Conservation (phyloP, 2,888 invertebrate genomes). For the Lypha dubia region DNA sequence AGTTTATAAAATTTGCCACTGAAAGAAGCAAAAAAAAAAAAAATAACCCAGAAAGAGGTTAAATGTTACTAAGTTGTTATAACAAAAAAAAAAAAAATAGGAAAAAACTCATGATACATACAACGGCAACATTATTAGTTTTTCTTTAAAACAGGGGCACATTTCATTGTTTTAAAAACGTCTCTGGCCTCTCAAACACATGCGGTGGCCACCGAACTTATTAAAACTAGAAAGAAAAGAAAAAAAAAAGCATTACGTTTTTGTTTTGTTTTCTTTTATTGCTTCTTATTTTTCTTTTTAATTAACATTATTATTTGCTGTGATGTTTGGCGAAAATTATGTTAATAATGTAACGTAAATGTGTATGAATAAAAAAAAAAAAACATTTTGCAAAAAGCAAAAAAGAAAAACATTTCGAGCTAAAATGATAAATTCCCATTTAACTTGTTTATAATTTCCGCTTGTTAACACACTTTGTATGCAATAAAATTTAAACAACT, state of each 20-base stretch:
- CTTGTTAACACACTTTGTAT: slow-evolving; percentile 69
- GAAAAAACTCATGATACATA: too few species aligned
- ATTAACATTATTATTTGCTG: slow-evolving; percentile 23
- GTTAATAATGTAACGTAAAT: slow-evolving; percentile 62
- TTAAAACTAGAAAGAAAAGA: too few species aligned
- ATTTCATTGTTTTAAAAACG: slow-evolving; percentile 31
- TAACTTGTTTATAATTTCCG: slow-evolving; percentile 70
- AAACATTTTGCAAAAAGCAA: slow-evolving; percentile 18
- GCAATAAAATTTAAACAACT: slow-evolving; percentile 25
- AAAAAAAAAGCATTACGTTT: slow-evolving; percentile 27
- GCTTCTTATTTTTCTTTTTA: slow-evolving; percentile 57
- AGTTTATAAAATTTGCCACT: background rate
- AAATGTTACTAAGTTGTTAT: slow-evolving; percentile 65
- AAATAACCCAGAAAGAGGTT: slow-evolving; percentile 60
- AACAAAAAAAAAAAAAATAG: slow-evolving; percentile 29
- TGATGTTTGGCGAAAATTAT: slow-evolving; percentile 47
- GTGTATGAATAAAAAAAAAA: slow-evolving; percentile 40
- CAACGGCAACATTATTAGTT: slow-evolving; percentile 13
- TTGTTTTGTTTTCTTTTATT: slow-evolving; percentile 7
- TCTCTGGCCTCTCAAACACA: slow-evolving; percentile 13
- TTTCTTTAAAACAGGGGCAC: slow-evolving; percentile 17
- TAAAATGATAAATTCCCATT: slow-evolving; percentile 65
- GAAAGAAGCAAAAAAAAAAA: too few species aligned
- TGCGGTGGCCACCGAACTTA: slow-evolving; percentile 21
- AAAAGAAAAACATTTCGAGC: slow-evolving; percentile 19